These are phyloP conservation scores for Coelogynopora nodosa DNA, from an alignment of 2,888 invertebrate species.

Conservation along the genomic window DNA sequence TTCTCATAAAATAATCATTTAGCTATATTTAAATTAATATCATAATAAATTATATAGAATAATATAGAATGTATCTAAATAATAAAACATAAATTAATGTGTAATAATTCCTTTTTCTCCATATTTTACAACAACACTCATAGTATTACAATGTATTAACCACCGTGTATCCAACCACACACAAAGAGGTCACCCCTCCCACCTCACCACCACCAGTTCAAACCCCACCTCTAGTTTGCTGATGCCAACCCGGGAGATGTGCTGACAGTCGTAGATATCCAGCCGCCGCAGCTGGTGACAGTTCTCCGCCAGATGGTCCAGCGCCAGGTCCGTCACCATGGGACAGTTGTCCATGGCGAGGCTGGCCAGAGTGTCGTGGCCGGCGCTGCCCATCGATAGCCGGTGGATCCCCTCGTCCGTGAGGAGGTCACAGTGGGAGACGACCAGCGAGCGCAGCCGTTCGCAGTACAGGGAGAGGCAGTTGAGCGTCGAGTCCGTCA, in stretches of 20 bases:
- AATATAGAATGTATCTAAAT: no score
- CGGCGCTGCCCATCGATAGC: background rate
- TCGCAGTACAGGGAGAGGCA: conserved; percentile 93
- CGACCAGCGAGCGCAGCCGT: conserved; percentile 83
- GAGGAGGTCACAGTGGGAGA: conserved; percentile 96
- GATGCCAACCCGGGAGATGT: conserved; percentile 93
- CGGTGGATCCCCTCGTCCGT: conserved; percentile 95
- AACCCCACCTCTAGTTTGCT: conserved; percentile 74
- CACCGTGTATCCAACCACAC: no score
- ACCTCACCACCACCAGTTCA: no score
- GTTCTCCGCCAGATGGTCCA: conserved; percentile 81
- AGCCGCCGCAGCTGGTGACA: conserved; percentile 93
- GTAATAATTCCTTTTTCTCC: no score
- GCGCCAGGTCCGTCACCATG: conserved; percentile 86
- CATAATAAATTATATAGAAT: no score
- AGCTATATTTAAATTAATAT: no score
- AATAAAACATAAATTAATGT: no score
- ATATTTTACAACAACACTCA: no score
- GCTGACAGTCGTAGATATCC: conserved; percentile 96
- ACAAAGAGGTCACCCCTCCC: no score
- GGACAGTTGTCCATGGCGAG: conserved; percentile 98
- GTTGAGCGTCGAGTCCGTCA: conserved; percentile 87
- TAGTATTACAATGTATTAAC: no score
- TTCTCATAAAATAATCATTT: no score
- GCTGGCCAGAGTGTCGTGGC: conserved; percentile 50